phyloP scores from a whole-genome alignment of 2,888 invertebrate genomes.

The Idaea straminata region DNA sequence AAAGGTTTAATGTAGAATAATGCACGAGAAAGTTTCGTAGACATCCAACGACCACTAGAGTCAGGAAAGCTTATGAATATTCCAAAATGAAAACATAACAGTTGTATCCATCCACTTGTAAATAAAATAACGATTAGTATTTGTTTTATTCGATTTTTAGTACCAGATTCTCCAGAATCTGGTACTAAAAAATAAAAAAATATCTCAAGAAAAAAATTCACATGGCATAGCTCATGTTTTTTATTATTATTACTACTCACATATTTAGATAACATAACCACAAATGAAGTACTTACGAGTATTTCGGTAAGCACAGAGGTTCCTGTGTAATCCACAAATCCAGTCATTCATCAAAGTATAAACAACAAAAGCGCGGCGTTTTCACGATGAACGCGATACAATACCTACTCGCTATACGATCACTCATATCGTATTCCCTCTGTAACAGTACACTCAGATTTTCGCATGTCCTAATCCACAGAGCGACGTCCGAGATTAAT shows the following conservation, averaged over 20 bases:
- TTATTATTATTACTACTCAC: not conserved
- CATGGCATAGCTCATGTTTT: no score
- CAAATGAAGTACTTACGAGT: not conserved
- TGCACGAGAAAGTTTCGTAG: not conserved
- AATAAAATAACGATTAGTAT: no score
- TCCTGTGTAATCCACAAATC: not conserved
- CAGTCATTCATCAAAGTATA: not conserved
- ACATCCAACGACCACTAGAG: not conserved
- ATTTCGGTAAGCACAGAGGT: not conserved
- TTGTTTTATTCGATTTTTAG: no score
- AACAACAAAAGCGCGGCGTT: conserved; percentile 4
- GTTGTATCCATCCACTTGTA: no score
- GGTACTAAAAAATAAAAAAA: no score
- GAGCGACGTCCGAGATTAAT: conserved; percentile 31
- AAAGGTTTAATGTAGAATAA: not conserved
- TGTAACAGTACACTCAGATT: conserved; percentile 11
- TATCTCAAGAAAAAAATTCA: no score
- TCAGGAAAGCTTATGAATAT: not conserved
- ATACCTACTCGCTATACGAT: conserved; percentile 9
- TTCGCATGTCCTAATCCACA: conserved; percentile 17
- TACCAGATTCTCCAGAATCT: no score
- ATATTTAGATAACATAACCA: not conserved
- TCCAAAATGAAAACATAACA: no score
- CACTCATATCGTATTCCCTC: conserved; percentile 20
- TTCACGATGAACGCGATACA: conserved; percentile 8